Evolutionary conservation across 2,888 invertebrate genomes (phyloP).

Genomic region (Syrista parreyssii): DNA sequence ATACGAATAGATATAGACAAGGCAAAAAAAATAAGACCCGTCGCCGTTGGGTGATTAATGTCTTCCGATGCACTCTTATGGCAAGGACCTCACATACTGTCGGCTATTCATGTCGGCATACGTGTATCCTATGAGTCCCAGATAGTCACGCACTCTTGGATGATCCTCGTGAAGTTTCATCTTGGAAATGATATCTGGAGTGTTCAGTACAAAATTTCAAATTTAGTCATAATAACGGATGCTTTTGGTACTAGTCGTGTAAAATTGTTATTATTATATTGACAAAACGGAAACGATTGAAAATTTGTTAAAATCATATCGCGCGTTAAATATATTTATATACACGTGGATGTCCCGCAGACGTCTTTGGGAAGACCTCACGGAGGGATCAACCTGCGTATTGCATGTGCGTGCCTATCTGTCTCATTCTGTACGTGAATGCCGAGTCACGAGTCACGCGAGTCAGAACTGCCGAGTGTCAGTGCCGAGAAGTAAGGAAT

Average conservation of each 20-base stretch:
- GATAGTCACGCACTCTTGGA: neutral
- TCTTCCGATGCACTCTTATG: slow-evolving; percentile 42
- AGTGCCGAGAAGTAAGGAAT: slow-evolving; percentile 49
- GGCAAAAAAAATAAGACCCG: slow-evolving; percentile 9
- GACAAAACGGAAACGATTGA: neutral
- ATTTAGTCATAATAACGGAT: neutral
- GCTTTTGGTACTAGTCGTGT: neutral
- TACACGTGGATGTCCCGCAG: neutral
- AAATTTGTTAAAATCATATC: neutral
- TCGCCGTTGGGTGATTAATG: slow-evolving; percentile 54
- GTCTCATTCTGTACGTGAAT: slow-evolving; percentile 19
- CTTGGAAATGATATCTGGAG: neutral
- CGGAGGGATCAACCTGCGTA: slow-evolving; percentile 10
- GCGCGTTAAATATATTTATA: neutral
- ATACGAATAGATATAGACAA: neutral
- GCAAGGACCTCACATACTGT: slow-evolving; percentile 38
- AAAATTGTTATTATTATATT: neutral
- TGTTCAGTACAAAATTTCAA: neutral
- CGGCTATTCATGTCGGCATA: slow-evolving; percentile 48
- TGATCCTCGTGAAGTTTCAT: neutral
- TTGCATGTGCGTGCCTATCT: neutral
- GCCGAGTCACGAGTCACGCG: slow-evolving; percentile 30
- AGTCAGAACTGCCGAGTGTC: slow-evolving; percentile 33
- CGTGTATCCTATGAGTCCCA: slow-evolving; percentile 2
- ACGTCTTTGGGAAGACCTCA: slow-evolving; percentile 14